Conservation (phyloP, 2,888 invertebrate species). For the Andrena minutula region DNA sequence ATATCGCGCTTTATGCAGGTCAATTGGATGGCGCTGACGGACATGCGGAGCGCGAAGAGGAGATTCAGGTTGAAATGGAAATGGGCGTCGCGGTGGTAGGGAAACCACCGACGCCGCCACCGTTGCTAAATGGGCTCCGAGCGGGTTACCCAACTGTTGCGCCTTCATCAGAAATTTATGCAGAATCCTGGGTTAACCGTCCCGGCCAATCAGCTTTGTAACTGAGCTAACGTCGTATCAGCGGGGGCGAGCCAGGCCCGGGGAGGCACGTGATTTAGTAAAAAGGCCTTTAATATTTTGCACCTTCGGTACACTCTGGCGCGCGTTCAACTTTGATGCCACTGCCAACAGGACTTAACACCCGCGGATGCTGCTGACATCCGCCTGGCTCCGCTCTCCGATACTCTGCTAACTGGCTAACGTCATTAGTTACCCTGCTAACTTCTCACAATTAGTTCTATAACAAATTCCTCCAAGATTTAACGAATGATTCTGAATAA, state of each 20-base stretch:
- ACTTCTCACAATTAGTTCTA: too few relatives aligned
- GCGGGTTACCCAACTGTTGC: conserved; percentile 81
- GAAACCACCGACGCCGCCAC: conserved; percentile 65
- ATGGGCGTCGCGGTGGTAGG: conserved; percentile 62
- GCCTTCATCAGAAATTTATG: conserved; percentile 82
- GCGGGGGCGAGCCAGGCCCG: conserved; percentile 59
- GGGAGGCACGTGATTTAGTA: conserved; percentile 69
- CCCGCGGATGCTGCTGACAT: neutral
- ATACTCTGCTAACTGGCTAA: neutral
- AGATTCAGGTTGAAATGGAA: conserved; percentile 72
- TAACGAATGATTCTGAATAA: too few relatives aligned
- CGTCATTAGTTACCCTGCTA: neutral
- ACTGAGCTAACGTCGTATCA: conserved; percentile 71
- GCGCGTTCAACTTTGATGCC: conserved; percentile 18
- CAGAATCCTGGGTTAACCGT: conserved; percentile 78
- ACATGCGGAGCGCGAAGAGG: conserved; percentile 67
- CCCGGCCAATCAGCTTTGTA: conserved; percentile 79
- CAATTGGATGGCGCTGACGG: conserved; percentile 63
- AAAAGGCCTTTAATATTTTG: conserved; percentile 77
- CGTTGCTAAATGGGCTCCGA: conserved; percentile 74
- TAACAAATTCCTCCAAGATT: too few relatives aligned
- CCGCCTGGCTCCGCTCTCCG: neutral
- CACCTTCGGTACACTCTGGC: conserved; percentile 26
- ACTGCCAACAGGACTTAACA: neutral
- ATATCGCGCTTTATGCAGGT: conserved; percentile 63